phyloP scores from a whole-genome alignment of 2,113 vertebrate genomes.

The Gnathonemus longibarbis region DNA sequence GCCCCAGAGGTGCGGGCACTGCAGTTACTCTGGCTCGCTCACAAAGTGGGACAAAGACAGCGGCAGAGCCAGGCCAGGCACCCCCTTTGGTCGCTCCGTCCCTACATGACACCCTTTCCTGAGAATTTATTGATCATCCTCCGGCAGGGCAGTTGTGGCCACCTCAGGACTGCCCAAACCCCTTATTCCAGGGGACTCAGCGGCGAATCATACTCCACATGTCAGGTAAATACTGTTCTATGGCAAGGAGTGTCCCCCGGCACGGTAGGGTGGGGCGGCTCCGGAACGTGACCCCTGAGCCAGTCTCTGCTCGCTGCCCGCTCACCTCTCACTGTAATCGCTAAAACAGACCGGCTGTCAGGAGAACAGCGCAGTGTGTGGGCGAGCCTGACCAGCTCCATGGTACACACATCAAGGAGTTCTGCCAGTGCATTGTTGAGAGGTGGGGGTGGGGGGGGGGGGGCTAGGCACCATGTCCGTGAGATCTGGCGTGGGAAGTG shows the following conservation, averaged over 20 bases:
- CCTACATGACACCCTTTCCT: neutral
- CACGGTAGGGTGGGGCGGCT: neutral
- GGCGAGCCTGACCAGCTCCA: neutral
- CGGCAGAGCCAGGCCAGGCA: neutral
- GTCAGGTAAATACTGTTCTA: neutral
- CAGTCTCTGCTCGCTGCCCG: neutral
- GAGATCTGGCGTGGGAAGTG: neutral
- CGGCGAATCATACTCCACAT: neutral
- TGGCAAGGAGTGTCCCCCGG: too few species aligned
- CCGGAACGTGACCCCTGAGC: neutral
- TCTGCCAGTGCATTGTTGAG: neutral
- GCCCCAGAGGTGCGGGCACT: neutral
- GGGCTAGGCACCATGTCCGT: neutral
- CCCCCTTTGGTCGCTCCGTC: neutral
- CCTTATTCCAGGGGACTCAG: neutral
- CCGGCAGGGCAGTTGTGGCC: neutral
- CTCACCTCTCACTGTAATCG: neutral
- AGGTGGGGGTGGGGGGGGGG: neutral
- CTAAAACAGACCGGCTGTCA: neutral
- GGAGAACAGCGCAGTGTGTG: neutral
- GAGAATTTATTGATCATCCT: neutral
- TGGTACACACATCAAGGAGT: too few species aligned
- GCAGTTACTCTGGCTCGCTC: neutral
- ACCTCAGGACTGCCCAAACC: neutral
- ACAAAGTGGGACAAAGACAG: neutral